Evolutionary conservation across 2,797 vertebrate genomes (phyloP), one percentile per base, ranked within the genome.

Genomic region (Hephaestus fuliginosus): DNA sequence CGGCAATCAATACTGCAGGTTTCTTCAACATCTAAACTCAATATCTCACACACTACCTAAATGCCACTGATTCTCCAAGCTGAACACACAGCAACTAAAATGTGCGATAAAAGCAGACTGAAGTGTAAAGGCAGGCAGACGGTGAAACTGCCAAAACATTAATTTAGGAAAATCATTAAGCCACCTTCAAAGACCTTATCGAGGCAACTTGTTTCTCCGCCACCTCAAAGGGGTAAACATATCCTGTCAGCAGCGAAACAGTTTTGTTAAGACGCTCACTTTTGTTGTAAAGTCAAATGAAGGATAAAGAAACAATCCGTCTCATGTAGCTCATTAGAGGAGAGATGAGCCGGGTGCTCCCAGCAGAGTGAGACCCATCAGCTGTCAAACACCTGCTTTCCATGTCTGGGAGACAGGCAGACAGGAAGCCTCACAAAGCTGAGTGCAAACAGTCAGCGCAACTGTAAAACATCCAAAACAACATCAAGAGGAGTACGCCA

Each of bases 221-320:
- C 17, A 72, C 76, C 84, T 91, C 82, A 66, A 72, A 91, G 84
- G 66, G 67, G 75, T 78, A 85, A 89, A 88, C 78, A 86, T 57
- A 80, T 81, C 74, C 86, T 57, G 60, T 83, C 81, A 74, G 78
- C 82, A 81, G 53, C 3, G 53, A 68, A 85, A 88, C 82, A 68
- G 85, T 91, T 90, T 85, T 83, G 86, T 84, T 61, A 76, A 88
- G 81, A 88, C 52, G 28, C 51, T 82, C 74, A 85, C 86, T 92
- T 90, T 87, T 81, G 77, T 85, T 86, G 74, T 88, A 91, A 95
- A 95, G 95, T 93, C 91, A 94, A 93, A 90, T 91, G 88, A 94
- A 95, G 91, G 93, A 92, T 91, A 90, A 91, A 89, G 73, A 87
- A 86, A 82, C 73, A 83, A 83, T 83, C 68, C 69, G 51, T 85